These are phyloP conservation scores for Chromis chromis DNA, from an alignment of 2,797 vertebrate genomes.

Conservation along the genomic window DNA sequence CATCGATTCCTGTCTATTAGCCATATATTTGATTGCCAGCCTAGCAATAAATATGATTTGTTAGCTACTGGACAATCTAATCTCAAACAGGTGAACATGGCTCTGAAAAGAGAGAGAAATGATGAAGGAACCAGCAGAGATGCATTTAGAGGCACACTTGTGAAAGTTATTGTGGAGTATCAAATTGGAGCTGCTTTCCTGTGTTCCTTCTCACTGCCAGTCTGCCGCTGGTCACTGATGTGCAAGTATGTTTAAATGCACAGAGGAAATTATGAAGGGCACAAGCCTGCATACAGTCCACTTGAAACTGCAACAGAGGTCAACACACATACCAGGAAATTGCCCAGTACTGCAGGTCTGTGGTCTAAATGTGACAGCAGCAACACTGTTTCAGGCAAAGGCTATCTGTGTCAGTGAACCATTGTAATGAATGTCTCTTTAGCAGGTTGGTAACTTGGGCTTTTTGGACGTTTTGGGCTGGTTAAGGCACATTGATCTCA, in stretches of 20 bases:
- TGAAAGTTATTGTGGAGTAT: no score
- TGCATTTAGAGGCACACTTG: no score
- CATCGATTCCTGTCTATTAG: no score
- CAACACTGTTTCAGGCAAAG: conserved; percentile 2
- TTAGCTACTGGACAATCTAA: no score
- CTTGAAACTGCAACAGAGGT: not conserved
- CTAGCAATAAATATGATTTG: no score
- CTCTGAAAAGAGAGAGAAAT: no score
- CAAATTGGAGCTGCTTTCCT: no score
- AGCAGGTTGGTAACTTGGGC: conserved; percentile 8
- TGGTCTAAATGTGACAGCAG: not conserved
- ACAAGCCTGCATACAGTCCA: not conserved
- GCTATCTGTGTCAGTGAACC: conserved; percentile 11
- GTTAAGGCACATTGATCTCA: conserved; percentile 3
- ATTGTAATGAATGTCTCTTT: conserved; percentile 12
- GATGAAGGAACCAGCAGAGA: no score
- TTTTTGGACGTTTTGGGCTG: conserved; percentile 4
- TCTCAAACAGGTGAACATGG: no score
- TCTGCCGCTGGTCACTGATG: not conserved
- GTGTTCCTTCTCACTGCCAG: no score
- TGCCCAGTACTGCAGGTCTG: not conserved
- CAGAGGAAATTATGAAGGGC: not conserved
- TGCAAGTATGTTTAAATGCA: not conserved
- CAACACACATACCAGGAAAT: not conserved
- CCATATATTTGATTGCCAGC: no score